Conservation (phyloP, 2,888 invertebrate species). For the Fabriciana adippe region DNA sequence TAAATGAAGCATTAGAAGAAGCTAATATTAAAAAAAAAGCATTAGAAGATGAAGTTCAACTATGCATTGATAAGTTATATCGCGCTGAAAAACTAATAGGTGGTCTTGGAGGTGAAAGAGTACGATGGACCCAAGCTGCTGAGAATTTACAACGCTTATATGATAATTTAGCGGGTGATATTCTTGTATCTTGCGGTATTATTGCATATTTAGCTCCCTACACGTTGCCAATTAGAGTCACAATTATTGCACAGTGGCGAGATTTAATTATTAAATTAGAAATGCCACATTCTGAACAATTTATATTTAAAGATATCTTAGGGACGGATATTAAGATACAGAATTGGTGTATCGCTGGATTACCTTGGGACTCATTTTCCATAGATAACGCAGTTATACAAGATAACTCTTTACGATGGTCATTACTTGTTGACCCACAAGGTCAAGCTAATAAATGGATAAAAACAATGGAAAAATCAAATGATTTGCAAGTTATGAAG, state of each 20-base stretch:
- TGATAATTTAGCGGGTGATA: conserved; percentile 94
- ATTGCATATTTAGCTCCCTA: conserved; percentile 95
- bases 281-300: conserved; percentile 90
- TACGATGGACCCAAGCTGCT: conserved; percentile 91
- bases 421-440: conserved; percentile 92
- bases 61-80: conserved; percentile 91
- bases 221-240: conserved; percentile 85
- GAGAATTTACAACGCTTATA: conserved; percentile 87
- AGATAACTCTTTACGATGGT: conserved; percentile 89
- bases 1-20: conserved; percentile 86
- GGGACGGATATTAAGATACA: conserved; percentile 94
- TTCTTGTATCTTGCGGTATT: conserved; percentile 92
- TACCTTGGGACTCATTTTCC: conserved; percentile 91
- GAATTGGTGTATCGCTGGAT: conserved; percentile 91
- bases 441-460: conserved; percentile 94
- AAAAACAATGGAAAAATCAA: conserved; percentile 89
- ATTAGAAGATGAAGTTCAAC: conserved; percentile 87
- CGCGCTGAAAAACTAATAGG: conserved; percentile 94
- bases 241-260: conserved; percentile 87
- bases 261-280: conserved; percentile 84
- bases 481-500: conserved; percentile 87
- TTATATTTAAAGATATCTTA: conserved; percentile 87
- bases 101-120: conserved; percentile 94
- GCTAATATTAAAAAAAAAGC: conserved; percentile 85
- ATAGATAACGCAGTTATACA: conserved; percentile 93